Evolutionary conservation across 2,888 invertebrate genomes (phyloP), one percentile per base, ranked within the genome.

Genomic region (Stenodema calcarata): DNA sequence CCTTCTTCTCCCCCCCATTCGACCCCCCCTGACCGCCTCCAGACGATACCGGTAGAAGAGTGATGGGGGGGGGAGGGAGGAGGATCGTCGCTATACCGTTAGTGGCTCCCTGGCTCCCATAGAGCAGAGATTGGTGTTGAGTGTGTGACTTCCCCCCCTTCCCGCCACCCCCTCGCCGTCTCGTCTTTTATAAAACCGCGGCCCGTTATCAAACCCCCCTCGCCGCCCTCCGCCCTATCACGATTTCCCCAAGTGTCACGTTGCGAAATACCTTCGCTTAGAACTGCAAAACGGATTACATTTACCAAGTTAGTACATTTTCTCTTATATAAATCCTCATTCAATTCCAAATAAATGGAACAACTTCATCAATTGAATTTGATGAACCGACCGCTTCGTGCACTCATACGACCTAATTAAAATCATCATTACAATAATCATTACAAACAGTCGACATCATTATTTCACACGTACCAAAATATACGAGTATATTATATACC

Each of bases 101-200:
- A 81, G 81, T 81, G 69, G 69, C 81, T 81, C 81, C 54, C 81
- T 81, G 41, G 81, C 81, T 81, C 62, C 81, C 81, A 69, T 35
- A 28, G 81, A 81, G 81, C 81, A 30, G 81, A 81, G 81, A 69
- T 81, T 81, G 28, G 54, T 81, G 69, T 69, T 28, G 42, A 76
- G 76, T 76, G 76, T 44, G 81, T 81, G 81, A 62, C 81, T n/a
- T n/a, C 41, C 50, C 23, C 69, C 35, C 28, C 62, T 81, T 69
- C n/a, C 42, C 42, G 35, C 3, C n/a, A n/a, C n/a, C n/a, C n/a
- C n/a, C n/a, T n/a, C n/a, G n/a, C n/a, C n/a, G n/a, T n/a, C n/a
- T n/a, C n/a, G n/a, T n/a, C n/a, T n/a, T n/a, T n/a, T n/a, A n/a
- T n/a, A n/a, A n/a, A n/a, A n/a, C 54, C 54, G 54, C 7, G 54